Evolutionary conservation across 2,888 invertebrate species (phyloP).

Genomic region (Sinotaia quadrata): DNA sequence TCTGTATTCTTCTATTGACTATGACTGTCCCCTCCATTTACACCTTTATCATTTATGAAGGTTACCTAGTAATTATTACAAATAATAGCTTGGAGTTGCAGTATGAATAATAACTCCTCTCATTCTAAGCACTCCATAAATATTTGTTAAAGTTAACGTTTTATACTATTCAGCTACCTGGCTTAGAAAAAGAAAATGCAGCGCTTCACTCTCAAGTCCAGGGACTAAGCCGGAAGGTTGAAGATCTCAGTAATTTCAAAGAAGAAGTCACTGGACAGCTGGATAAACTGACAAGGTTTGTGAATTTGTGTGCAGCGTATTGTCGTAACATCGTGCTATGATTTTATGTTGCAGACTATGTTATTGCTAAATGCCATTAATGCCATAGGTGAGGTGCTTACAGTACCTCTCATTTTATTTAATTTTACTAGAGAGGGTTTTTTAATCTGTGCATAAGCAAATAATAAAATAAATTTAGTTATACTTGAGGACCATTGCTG

Average conservation of each 20-base stretch:
- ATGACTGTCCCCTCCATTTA: neutral
- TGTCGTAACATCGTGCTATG: neutral
- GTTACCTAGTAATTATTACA: too few species aligned
- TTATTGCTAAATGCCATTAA: neutral
- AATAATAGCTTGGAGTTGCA: too few species aligned
- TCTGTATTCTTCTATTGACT: neutral
- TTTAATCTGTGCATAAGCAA: too few species aligned
- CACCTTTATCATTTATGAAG: neutral
- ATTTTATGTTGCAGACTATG: neutral
- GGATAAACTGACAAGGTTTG: conserved; percentile 45
- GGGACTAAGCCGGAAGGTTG: conserved; percentile 42
- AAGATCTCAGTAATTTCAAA: conserved; percentile 45
- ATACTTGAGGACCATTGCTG: too few species aligned
- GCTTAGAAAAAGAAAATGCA: conserved; percentile 39
- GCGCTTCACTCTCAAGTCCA: conserved; percentile 45
- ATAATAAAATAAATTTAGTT: too few species aligned
- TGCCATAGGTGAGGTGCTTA: neutral
- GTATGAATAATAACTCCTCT: too few species aligned
- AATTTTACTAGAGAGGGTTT: too few species aligned
- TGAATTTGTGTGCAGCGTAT: neutral
- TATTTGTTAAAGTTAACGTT: too few species aligned
- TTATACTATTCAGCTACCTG: conserved; percentile 12
- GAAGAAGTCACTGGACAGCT: conserved; percentile 39
- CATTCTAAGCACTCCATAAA: too few species aligned
- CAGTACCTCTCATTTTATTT: too few species aligned